Base-by-base conservation (phyloP, 92 coral and sea anemone genomes). In the Micromussa lordhowensis region DNA sequence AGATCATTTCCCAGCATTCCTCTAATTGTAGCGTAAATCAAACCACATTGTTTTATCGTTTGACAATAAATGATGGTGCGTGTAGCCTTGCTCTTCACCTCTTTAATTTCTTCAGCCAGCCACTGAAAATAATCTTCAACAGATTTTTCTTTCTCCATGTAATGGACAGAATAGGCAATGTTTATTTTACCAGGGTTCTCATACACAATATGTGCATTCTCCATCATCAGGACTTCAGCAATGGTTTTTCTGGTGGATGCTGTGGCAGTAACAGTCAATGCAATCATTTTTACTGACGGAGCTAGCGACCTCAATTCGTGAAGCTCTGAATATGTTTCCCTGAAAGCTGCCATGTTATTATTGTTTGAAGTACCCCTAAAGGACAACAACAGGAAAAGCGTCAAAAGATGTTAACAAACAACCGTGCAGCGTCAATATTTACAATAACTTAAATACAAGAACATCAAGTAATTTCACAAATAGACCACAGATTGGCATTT, bases 21-120 rank as follows among this genome's bases (percentile, higher is more conserved):
- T 38, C 75, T 94, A 8, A 92, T 36, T 16, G 88, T 90, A 14
- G 89, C 58, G 77, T 89, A 94, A 18, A 94, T n/a, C 21, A 94
- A 21, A 5, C 80, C 68, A 83, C 94, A 91, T 61, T 94, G 96
- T 68, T 58, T 87, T 64, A 94, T 94, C 8, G 94, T 94, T 59
- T 94, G 94, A 76, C 96, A 94, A 68, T 94, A 92, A 55, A 94
- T 94, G 26, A 94, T 91, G 26, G 94, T 94, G 8, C 93, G 84
- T 31, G 88, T 40, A 63, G 92, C 80, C 21, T 44, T 29, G 63
- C 8, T 69, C 22, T 85, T 82, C 59, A 64, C 26, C 48, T 77
- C 82, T 61, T 57, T 57, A 48, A 94, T 69, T 69, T 93, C 96
- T n/a, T 80, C 81, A 19, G 77, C 92, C 75, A 93, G 78, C 94